Base-by-base conservation (phyloP, 2,888 invertebrate species). In the Zaprionus bogoriensis region DNA sequence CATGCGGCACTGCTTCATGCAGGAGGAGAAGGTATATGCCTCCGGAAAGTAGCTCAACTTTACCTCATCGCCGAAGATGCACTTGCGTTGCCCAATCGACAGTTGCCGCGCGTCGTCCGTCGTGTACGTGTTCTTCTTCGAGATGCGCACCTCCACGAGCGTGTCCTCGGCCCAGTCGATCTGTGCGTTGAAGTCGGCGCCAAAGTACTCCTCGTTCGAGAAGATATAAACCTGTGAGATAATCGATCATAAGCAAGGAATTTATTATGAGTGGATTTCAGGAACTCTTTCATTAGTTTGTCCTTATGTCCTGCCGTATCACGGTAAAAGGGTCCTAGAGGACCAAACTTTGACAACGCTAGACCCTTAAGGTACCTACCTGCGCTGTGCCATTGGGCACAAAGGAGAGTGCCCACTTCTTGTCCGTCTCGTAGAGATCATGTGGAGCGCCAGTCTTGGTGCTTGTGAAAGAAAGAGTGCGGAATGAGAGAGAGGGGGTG, bases 111-210 rank as follows among this genome's bases (percentile, higher is more conserved):
- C 95, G 83, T 95, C 95, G 58, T 93, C 93, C 0, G 95, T 95
- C 0, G 95, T 95, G 87, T 95, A 95, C 0, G 95, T 95, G 86
- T 95, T 94, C 82, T 95, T 95, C 20, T 95, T 94, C 0, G 94
- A 94, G 87, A 96, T 90, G 3, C 91, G 82, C 10, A 91, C 85
- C 61, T 90, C 91, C 2, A 88, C 89, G 0, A 84, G 61, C 63
- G 90, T 88, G 27, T 78, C 84, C 48, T 86, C 92, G 41, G 93
- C 93, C 95, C 95, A 95, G 1, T 93, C 91, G 69, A 94, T 94
- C 80, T 95, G 95, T 0, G 95, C 93, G 77, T 93, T 93, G 75
- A 94, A 92, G 72, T 95, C 95, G 22, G 94, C 88, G 0, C 94
- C 94, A 1, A 95, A 94, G 89, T 94, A 93, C 89, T 95, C 95